These are phyloP conservation scores for Scaptomyza polygonia DNA, from an alignment of 2,888 invertebrate species.

Conservation along the genomic window DNA sequence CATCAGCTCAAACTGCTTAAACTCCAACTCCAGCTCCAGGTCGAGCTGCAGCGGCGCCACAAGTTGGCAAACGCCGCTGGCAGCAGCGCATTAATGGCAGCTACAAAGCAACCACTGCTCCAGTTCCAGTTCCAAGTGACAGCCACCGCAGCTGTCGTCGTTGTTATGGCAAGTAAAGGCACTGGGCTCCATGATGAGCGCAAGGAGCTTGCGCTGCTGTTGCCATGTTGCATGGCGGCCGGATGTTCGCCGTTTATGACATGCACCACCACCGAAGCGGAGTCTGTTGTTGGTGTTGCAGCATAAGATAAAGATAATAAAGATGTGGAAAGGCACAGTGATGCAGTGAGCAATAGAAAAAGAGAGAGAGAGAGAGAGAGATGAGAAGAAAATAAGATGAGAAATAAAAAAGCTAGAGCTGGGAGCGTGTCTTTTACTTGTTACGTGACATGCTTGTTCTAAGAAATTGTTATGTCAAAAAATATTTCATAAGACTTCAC, in stretches of 20 bases:
- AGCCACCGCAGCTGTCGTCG: conserved; percentile 62
- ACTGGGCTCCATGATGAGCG: conserved; percentile 57
- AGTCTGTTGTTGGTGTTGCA: conserved; percentile 84
- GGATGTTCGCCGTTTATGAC: conserved; percentile 91
- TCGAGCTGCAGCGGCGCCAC: conserved; percentile 14
- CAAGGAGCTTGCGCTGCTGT: conserved; percentile 83
- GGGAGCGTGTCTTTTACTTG: background rate
- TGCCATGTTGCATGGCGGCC: conserved; percentile 87
- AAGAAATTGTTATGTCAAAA: conserved; percentile 1
- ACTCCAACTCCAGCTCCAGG: conserved; percentile 33
- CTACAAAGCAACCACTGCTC: conserved; percentile 42
- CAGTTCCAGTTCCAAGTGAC: conserved; percentile 66
- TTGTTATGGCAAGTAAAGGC: conserved; percentile 67
- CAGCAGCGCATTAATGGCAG: conserved; percentile 26
- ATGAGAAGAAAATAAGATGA: background rate
- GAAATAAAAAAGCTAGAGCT: background rate
- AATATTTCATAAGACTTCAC: background rate
- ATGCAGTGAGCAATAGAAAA: conserved; percentile 1
- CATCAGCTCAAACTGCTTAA: conserved; percentile 50
- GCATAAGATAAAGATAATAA: conserved; percentile 30
- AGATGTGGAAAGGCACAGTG: conserved; percentile 17
- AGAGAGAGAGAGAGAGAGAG: background rate
- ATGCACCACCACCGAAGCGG: conserved; percentile 92
- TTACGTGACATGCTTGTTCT: background rate
- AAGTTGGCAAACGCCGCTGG: conserved; percentile 34